Conservation (phyloP, 2,888 invertebrate genomes). For the Drosophila paracracens region DNA sequence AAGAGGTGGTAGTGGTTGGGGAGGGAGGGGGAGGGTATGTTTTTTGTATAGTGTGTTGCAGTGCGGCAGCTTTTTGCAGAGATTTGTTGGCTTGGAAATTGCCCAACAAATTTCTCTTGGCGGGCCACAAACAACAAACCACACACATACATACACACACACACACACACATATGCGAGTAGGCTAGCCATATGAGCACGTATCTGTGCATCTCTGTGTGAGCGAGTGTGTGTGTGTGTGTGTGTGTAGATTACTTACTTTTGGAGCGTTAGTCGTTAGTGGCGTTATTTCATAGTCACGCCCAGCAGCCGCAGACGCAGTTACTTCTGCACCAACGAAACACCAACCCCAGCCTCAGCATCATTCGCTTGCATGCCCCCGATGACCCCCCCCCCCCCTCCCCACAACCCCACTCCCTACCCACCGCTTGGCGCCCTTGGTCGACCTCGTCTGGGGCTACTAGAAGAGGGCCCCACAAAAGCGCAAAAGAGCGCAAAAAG, state of each 20-base stretch:
- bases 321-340: conserved; percentile 7
- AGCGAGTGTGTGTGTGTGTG: conserved; percentile 32
- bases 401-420: not conserved
- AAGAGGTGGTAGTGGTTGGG: not conserved
- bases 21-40: not conserved
- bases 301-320: conserved; percentile 58
- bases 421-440: conserved; percentile 1
- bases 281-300: conserved; percentile 79
- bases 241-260: conserved; percentile 78
- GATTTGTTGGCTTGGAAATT: conserved; percentile 82
- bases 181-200: conserved; percentile 62
- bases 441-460: conserved; percentile 51
- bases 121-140: conserved; percentile 72
- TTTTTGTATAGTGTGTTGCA: conserved; percentile 33
- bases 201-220: conserved; percentile 62
- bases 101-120: conserved; percentile 80
- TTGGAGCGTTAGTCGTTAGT: conserved; percentile 80
- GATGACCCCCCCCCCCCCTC: no score
- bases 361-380: not conserved
- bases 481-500: conserved; percentile 64
- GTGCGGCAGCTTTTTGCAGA: conserved; percentile 74
- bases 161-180: not conserved
- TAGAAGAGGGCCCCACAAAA: conserved; percentile 72
- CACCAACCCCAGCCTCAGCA: not conserved
- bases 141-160: conserved; percentile 13